Percentiles rank a stretch among this genome's conserved stretches.
These are phyloP conservation scores for Caenorhabditis sinica DNA, from an alignment of 2,888 invertebrate species.

Conservation along the genomic window DNA sequence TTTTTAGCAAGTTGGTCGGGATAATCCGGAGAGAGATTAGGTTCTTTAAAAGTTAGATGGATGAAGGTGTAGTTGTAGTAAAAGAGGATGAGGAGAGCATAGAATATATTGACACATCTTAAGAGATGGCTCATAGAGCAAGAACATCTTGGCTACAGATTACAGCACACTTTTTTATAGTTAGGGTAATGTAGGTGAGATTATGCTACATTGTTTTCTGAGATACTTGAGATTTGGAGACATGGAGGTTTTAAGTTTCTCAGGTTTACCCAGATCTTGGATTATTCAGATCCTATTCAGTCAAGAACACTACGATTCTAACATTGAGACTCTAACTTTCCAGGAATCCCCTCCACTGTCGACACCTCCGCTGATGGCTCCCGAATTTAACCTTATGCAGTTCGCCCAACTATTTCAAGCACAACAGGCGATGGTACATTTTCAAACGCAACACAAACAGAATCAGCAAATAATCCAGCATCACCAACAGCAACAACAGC, in stretches of 20 bases:
- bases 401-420: constrained; percentile 67
- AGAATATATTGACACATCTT: not conserved
- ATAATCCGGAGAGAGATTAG: not conserved
- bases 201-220: too few relatives aligned
- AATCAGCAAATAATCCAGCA: constrained; percentile 53
- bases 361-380: constrained; percentile 53
- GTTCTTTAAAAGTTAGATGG: constrained; percentile 1
- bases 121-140: not conserved
- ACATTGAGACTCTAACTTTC: too few relatives aligned
- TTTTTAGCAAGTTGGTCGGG: not conserved
- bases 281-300: too few relatives aligned
- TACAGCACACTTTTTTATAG: not conserved
- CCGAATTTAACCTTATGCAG: constrained; percentile 59
- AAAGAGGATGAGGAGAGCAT: not conserved
- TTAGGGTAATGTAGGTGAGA: too few relatives aligned
- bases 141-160: too few relatives aligned
- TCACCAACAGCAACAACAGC: constrained; percentile 62
- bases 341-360: constrained; percentile 58
- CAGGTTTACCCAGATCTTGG: too few relatives aligned
- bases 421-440: constrained; percentile 65
- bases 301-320: too few relatives aligned
- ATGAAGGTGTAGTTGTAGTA: too few relatives aligned
- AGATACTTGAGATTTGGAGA: too few relatives aligned
- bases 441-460: constrained; percentile 48
- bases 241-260: too few relatives aligned